phyloP scores from a whole-genome alignment of 2,113 vertebrate species.

The Salvator merianae region DNA sequence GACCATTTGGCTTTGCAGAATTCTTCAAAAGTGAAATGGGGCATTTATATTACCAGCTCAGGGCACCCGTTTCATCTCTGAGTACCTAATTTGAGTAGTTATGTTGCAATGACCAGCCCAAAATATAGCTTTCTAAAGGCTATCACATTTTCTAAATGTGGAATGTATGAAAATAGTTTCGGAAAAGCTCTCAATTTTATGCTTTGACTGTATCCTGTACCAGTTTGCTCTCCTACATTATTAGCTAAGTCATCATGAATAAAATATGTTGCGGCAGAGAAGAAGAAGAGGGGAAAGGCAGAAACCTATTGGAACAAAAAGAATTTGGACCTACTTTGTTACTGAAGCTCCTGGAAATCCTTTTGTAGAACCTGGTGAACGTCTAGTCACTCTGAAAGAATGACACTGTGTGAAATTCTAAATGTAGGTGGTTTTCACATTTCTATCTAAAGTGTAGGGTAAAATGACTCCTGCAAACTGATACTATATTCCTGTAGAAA shows the following conservation, averaged over 20 bases:
- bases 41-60: no score
- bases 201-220: not conserved
- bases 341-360: not conserved
- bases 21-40: no score
- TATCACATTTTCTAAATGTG: no score
- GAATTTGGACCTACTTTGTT: not conserved
- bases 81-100: no score
- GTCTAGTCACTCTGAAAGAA: slow-evolving; percentile 12
- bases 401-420: not conserved
- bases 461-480: not conserved
- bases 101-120: no score
- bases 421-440: not conserved
- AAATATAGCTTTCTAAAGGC: no score
- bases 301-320: not conserved
- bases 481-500: not conserved
- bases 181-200: no score
- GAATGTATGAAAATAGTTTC: no score
- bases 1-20: no score
- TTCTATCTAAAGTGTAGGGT: not conserved
- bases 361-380: not conserved
- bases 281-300: not conserved
- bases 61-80: no score
- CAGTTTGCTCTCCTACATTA: not conserved
- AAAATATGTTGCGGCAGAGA: not conserved
- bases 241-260: not conserved